A percentile compares a stretch with the other conserved stretches of the same genome.
Evolutionary conservation across 1,140 invertebrate genomes (phyloP).

Genomic region (Magallana gigas): DNA sequence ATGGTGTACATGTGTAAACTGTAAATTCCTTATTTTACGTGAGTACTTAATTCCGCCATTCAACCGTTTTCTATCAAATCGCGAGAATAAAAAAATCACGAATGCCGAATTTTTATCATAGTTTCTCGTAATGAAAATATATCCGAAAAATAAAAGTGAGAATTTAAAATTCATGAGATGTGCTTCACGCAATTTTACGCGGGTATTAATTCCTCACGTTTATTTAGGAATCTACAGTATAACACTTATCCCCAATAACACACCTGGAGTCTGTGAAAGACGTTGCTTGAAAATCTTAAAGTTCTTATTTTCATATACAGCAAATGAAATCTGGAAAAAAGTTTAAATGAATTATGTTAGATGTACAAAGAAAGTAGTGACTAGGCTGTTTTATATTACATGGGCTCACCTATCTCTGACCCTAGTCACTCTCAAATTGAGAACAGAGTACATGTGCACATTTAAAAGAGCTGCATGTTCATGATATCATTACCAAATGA

Average conservation of each 20-base stretch:
- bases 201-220: too few relatives aligned
- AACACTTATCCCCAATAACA: neutral
- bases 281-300: neutral
- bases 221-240: neutral
- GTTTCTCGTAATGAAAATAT: neutral
- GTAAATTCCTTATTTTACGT: too few relatives aligned
- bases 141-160: neutral
- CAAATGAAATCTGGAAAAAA: constrained; percentile 9
- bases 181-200: too few relatives aligned
- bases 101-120: too few relatives aligned
- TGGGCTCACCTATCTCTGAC: neutral
- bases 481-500: too few relatives aligned
- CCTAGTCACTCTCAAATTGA: neutral
- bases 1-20: too few relatives aligned
- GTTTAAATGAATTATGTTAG: neutral
- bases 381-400: neutral
- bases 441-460: neutral
- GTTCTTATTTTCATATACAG: neutral
- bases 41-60: too few relatives aligned
- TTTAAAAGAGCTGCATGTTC: neutral
- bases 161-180: neutral
- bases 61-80: too few relatives aligned
- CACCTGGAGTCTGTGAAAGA: neutral
- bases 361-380: neutral
- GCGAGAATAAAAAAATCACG: too few relatives aligned